Base-by-base conservation (phyloP, 2,113 vertebrate species). In the Burhinus bistriatus region DNA sequence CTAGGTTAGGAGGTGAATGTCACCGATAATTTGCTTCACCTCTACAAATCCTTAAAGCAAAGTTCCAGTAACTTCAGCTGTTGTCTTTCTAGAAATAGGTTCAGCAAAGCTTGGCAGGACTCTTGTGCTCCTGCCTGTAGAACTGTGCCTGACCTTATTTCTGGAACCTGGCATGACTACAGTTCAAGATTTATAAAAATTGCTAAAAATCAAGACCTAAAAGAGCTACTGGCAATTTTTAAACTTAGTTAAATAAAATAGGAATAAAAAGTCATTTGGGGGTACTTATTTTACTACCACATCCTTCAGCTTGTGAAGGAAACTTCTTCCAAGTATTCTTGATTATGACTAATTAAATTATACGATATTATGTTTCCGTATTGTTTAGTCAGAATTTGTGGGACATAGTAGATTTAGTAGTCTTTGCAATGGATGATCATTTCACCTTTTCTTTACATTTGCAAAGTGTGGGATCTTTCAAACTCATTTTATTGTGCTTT, bases 341-440 rank as follows among this genome's bases (percentile, higher is more conserved):
- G 5, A 70, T 83, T 30, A 44, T 91, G 15, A 73, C 42, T 69
- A 44, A 52, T 45, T 58, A 91, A 12, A 79, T 73, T 80, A 70
- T 54, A 77, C 9, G 6, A 30, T 40, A 77, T 68, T 40, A 55
- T 51, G 18, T 9, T 40, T 81, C n/a, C 77, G 4, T 44, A 34
- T 44, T 69, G 9, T 83, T 88, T 85, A 93, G 81, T 86, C 72
- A 95, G 47, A 93, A 78, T 85, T 91, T 94, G 68, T 86, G 59
- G 6, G 45, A 70, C 47, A 17, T 8, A 64, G 7, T 9, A 82
- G 15, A 18, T 86, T 57, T 62, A 5, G 23, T 11, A 62, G 27
- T 44, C 51, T 57, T 90, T 95, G 49, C 26, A 73, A n/a, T 10
- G 12, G 61, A 79, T 62, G 32, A 14, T 44, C 0, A 0, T 80